Base-by-base conservation (phyloP, 1,140 invertebrate species). In the Luehdorfia chinensis region DNA sequence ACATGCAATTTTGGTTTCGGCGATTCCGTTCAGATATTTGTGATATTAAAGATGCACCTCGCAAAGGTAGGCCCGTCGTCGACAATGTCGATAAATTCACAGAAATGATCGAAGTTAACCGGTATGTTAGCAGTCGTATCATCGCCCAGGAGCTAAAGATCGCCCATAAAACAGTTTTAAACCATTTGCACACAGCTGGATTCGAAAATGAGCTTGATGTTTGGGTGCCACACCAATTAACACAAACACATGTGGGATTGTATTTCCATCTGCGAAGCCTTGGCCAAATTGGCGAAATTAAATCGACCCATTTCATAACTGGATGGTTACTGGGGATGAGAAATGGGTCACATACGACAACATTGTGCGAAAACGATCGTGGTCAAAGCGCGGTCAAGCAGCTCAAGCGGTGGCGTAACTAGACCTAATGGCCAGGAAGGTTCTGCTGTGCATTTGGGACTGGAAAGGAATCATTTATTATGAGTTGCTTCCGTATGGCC, bases 1-100 rank as follows among this genome's bases (percentile, higher is more conserved):
- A 52, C 6, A 21, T 12, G 28, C 46, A 55, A 47, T 50, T 52
- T 55, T 52, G 32, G 36, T 47, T 60, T 48, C 47, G 34, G 50
- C 16, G 41, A 47, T 53, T 47, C 21, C 18, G 50, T 56, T 32
- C 3, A 41, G 31, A 0, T 43, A 32, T 43, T 59, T 44, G n/a
- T 47, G 19, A 46, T 32, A 13, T 53, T 50, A 58, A 41, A 11
- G 39, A 32, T 47, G 32, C 25, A n/a, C 30, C 41, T 48, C 46
- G 46, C 27, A 52, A 7, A 27, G 36, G 19, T 2, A 44, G 48
- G 14, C 25, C 19, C 11, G 16, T 41, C 18, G 11, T 44, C 19
- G 11, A 44, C 47, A 56, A 56, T 47, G 18, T 46, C 33, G 34
- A 50, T 21, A 50, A 41, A 50, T 28, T 53, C 43, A 23, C 9